Percentiles rank a stretch among this genome's conserved stretches.
Conservation (phyloP, 2,113 vertebrate genomes). For the Paracanthobrama guichenoti region DNA sequence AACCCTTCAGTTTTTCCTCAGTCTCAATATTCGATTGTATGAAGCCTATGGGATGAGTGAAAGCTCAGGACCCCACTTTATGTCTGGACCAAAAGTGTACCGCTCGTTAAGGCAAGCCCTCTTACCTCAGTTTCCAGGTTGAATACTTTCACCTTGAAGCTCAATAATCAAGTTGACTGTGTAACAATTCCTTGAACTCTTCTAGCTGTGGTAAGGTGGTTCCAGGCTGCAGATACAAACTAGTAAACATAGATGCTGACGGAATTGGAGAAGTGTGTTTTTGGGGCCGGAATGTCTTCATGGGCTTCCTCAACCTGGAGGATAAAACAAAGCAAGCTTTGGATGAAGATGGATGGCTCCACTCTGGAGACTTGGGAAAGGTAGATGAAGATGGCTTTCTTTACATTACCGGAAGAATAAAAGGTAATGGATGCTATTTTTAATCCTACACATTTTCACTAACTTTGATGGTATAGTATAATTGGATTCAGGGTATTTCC, state of each 20-base stretch:
- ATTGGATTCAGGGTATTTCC: constrained; percentile 3
- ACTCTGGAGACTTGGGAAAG: constrained; percentile 83
- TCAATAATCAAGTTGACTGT: background rate
- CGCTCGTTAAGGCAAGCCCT: constrained; percentile 76
- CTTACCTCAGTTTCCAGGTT: background rate
- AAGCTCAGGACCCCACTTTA: constrained; percentile 85
- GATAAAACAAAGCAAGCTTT: constrained; percentile 82
- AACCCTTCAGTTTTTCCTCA: constrained; percentile 82
- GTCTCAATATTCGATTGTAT: constrained; percentile 83
- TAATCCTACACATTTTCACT: background rate
- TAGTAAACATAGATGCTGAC: constrained; percentile 74
- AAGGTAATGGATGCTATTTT: constrained; percentile 72
- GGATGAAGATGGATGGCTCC: constrained; percentile 86
- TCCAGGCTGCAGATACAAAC: constrained; percentile 82
- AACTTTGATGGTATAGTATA: background rate
- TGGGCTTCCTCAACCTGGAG: constrained; percentile 90
- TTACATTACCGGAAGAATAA: constrained; percentile 86
- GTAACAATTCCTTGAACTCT: background rate
- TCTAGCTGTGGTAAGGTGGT: constrained; percentile 80
- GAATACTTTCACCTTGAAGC: background rate
- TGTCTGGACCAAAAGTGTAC: constrained; percentile 79
- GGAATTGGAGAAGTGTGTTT: constrained; percentile 85
- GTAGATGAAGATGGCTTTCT: constrained; percentile 83
- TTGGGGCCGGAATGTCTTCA: constrained; percentile 89
- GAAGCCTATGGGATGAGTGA: constrained; percentile 90